Evolutionary conservation across 2,888 invertebrate species (phyloP).

Genomic region (Ceriagrion tenellum): DNA sequence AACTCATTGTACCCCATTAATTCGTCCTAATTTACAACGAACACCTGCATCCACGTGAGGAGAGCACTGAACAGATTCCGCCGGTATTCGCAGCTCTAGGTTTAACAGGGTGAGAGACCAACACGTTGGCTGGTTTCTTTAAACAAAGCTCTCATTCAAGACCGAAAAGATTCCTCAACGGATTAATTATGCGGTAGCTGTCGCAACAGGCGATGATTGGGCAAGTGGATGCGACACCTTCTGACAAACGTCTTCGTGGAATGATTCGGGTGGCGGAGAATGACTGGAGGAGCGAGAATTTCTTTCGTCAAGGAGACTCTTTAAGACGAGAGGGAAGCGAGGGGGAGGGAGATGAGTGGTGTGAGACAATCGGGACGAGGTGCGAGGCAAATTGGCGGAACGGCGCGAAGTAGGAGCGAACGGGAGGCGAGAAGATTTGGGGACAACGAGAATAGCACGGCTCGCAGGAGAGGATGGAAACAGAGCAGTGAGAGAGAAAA

Average conservation of each 20-base stretch:
- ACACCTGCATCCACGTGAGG: neutral
- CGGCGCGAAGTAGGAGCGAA: neutral
- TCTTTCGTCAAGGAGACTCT: neutral
- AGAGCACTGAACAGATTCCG: neutral
- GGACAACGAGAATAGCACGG: neutral
- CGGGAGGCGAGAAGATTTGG: neutral
- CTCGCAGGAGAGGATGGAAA: neutral
- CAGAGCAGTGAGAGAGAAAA: too few species aligned
- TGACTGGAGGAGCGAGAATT: neutral
- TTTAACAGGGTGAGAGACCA: neutral
- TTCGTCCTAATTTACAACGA: neutral
- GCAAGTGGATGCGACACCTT: constrained; percentile 10
- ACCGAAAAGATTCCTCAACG: neutral
- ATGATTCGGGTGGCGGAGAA: neutral
- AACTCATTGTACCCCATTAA: neutral
- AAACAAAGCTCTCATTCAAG: neutral
- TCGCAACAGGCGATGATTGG: neutral
- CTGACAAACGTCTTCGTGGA: constrained; percentile 4
- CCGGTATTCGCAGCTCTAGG: neutral
- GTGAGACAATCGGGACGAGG: neutral
- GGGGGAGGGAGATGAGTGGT: neutral
- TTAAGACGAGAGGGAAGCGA: neutral
- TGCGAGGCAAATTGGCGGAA: constrained; percentile 49
- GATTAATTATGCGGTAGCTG: neutral
- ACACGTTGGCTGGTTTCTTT: neutral